These are phyloP conservation scores for Lycocerus yunnanus DNA, from an alignment of 2,888 invertebrate genomes.

Conservation along the genomic window DNA sequence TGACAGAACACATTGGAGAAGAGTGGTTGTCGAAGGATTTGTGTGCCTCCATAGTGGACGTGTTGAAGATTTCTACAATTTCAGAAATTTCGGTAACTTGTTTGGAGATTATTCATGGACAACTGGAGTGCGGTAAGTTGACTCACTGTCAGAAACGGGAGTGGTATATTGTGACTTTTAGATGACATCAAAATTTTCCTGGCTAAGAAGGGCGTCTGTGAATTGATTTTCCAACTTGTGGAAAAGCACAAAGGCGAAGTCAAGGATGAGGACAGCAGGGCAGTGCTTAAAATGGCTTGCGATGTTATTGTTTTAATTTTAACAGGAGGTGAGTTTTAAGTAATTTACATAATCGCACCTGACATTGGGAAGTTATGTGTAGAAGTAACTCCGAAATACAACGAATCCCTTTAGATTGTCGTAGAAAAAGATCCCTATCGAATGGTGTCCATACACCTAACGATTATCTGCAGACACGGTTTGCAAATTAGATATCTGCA, in stretches of 20 bases:
- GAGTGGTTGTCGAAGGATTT: slow-evolving; percentile 45
- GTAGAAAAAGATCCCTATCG: too few relatives aligned
- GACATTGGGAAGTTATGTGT: too few relatives aligned
- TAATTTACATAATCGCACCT: too few relatives aligned
- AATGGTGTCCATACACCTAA: too few relatives aligned
- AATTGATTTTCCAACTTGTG: slow-evolving; percentile 73
- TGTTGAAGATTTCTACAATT: slow-evolving; percentile 67
- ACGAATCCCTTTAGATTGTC: too few relatives aligned
- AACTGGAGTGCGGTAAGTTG: slow-evolving; percentile 72
- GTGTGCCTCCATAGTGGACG: slow-evolving; percentile 60
- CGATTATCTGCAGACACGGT: too few relatives aligned
- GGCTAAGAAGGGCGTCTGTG: slow-evolving; percentile 76
- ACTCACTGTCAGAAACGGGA: neutral
- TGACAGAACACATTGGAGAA: slow-evolving; percentile 67
- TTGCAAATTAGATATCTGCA: too few relatives aligned
- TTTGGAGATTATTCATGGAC: slow-evolving; percentile 75
- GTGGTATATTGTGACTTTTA: slow-evolving; percentile 44
- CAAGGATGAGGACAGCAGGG: slow-evolving; percentile 68
- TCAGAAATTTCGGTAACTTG: slow-evolving; percentile 77
- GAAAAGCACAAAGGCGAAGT: slow-evolving; percentile 69
- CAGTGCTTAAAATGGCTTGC: slow-evolving; percentile 81
- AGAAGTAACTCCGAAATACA: too few relatives aligned
- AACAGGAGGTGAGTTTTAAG: slow-evolving; percentile 75
- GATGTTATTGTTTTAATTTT: slow-evolving; percentile 83
- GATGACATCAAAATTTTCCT: slow-evolving; percentile 78